Evolutionary conservation across 2,113 vertebrate species (phyloP).

Genomic region (Trematocara zebra): DNA sequence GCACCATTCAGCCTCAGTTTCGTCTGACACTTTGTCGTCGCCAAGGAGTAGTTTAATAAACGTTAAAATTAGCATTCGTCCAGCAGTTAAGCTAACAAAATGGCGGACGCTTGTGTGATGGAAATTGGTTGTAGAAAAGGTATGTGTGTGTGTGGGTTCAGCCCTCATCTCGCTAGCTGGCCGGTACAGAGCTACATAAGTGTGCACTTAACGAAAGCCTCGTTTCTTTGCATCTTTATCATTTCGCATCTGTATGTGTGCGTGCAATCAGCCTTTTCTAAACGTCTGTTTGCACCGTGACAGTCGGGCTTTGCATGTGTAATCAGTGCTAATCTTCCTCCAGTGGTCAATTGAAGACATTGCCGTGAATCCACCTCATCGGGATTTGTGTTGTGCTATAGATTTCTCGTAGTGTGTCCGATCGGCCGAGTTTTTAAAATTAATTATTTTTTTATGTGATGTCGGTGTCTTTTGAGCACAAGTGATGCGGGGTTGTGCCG

Average conservation of each 20-base stretch:
- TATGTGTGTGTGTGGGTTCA: constrained; percentile 8
- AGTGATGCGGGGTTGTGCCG: neutral
- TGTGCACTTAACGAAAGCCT: neutral
- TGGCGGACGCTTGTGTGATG: constrained; percentile 57
- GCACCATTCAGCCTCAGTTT: neutral
- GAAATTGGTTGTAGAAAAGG: constrained; percentile 12
- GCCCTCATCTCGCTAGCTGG: neutral
- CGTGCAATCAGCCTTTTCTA: neutral
- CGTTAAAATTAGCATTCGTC: constrained; percentile 30
- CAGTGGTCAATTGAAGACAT: constrained; percentile 22
- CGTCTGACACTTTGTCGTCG: fast-evolving
- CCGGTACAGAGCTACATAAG: neutral
- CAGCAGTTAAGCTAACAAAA: constrained; percentile 62
- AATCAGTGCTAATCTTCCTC: constrained; percentile 4
- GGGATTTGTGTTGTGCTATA: neutral
- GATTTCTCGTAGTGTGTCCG: neutral
- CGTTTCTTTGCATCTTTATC: neutral
- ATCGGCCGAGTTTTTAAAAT: neutral
- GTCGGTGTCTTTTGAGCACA: neutral
- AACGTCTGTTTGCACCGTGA: neutral
- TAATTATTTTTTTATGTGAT: neutral
- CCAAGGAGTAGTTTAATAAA: neutral
- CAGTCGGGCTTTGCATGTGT: neutral
- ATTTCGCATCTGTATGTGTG: neutral
- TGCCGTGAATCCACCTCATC: neutral